These are phyloP conservation scores for Zoanthus sansibaricus DNA, from an alignment of 92 coral and sea anemone species.

Conservation along the genomic window DNA sequence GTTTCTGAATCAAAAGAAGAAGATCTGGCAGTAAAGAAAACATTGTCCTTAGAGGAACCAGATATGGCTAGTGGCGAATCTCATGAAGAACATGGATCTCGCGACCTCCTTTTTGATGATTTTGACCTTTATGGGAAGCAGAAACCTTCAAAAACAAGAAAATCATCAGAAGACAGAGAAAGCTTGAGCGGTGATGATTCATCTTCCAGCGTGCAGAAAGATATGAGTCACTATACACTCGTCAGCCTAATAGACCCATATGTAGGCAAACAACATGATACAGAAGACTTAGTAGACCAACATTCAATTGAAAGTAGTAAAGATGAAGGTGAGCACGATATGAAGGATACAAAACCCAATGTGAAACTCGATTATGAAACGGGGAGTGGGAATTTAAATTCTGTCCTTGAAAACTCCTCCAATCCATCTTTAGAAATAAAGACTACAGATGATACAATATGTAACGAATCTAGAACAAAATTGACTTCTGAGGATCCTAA, in stretches of 20 bases:
- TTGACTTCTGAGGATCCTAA: neutral
- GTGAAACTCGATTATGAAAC: neutral
- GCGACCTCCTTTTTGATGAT: constrained; percentile 73
- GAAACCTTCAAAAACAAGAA: constrained; percentile 5
- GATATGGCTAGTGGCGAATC: constrained; percentile 7
- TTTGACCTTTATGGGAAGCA: constrained; percentile 71
- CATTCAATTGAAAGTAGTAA: neutral
- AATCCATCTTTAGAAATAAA: neutral
- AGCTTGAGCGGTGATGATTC: constrained; percentile 31
- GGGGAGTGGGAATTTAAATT: neutral
- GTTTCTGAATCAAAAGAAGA: neutral
- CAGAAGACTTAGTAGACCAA: constrained; percentile 12
- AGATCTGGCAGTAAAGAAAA: neutral
- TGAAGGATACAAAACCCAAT: neutral
- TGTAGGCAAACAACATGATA: neutral
- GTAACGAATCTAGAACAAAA: neutral
- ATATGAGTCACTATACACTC: constrained; percentile 43
- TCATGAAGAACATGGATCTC: constrained; percentile 38
- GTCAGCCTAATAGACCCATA: constrained; percentile 30
- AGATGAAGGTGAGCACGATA: neutral
- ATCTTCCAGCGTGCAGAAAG: constrained; percentile 24
- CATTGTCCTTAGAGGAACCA: neutral
- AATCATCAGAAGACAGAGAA: constrained; percentile 33
- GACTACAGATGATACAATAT: neutral
- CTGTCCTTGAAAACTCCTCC: neutral